Percentiles rank a stretch among this genome's conserved stretches.
phyloP scores from a whole-genome alignment of 2,888 invertebrate genomes.

The Scaptomyza caliginosa region DNA sequence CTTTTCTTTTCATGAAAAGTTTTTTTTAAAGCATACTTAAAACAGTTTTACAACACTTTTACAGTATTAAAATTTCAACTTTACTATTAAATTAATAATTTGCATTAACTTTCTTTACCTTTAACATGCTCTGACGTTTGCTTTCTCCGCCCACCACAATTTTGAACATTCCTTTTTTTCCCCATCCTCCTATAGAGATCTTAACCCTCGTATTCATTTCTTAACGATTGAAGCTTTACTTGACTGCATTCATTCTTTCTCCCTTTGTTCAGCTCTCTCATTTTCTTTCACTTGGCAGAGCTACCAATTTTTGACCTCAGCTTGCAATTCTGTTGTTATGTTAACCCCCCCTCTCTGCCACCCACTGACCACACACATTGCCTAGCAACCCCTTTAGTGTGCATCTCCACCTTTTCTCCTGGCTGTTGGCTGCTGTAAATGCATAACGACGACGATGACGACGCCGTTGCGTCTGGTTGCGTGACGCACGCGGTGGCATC shows the following conservation, averaged over 20 bases:
- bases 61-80: no score
- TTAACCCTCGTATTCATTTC: no score
- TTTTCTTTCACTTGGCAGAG: neutral
- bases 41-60: no score
- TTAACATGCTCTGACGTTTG: neutral
- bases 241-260: no score
- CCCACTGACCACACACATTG: constrained; percentile 7
- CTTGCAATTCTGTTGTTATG: constrained; percentile 41
- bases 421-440: neutral
- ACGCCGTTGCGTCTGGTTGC: constrained; percentile 73
- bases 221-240: no score
- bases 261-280: neutral
- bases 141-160: no score
- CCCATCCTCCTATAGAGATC: no score
- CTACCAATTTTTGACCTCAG: constrained; percentile 36
- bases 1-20: no score
- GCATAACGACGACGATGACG: constrained; percentile 17
- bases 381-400: neutral
- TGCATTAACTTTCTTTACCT: neutral
- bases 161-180: no score
- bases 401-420: neutral
- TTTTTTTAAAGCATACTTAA: no score
- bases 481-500: constrained; percentile 66
- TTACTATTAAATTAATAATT: neutral
- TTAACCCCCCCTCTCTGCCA: neutral